A percentile compares a stretch with the other conserved stretches of the same genome.
phyloP scores from a whole-genome alignment of 2,888 invertebrate species.

The Chrysolina americana region DNA sequence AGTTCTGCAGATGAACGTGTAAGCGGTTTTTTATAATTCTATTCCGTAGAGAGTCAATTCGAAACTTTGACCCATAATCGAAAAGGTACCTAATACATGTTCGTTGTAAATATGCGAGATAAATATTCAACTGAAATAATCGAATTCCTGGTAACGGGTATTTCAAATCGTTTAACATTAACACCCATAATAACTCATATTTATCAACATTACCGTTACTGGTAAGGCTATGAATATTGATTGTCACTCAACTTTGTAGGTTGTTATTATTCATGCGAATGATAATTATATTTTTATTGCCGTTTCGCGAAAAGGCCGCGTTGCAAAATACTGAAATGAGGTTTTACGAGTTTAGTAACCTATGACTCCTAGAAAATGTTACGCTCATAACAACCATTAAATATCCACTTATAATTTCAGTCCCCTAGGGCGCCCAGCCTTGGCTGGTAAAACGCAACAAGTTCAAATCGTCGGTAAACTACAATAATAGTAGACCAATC shows the following conservation, averaged over 20 bases:
- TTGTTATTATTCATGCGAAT: constrained; percentile 12
- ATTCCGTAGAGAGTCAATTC: too few species aligned
- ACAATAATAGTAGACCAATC: too few species aligned
- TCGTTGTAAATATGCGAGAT: not conserved
- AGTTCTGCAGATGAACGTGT: too few species aligned
- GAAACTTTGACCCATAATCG: not conserved
- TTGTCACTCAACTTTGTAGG: constrained; percentile 18
- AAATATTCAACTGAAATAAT: not conserved
- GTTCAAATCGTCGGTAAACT: not conserved
- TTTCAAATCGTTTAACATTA: not conserved
- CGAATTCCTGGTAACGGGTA: not conserved
- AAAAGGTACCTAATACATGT: not conserved
- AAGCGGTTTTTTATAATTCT: too few species aligned
- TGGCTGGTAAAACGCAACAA: not conserved
- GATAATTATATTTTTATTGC: constrained; percentile 15
- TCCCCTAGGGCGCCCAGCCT: not conserved
- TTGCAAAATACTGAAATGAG: constrained; percentile 15
- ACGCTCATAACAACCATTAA: not conserved
- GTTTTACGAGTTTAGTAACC: constrained; percentile 22
- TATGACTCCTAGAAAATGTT: constrained; percentile 6
- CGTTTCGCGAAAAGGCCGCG: constrained; percentile 8
- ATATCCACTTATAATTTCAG: not conserved
- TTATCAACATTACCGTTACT: constrained; percentile 9
- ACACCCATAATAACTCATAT: constrained; percentile 5
- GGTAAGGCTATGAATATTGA: constrained; percentile 9